Evolutionary conservation across 2,113 vertebrate species (phyloP).

Genomic region (Scartelaos histophorus): DNA sequence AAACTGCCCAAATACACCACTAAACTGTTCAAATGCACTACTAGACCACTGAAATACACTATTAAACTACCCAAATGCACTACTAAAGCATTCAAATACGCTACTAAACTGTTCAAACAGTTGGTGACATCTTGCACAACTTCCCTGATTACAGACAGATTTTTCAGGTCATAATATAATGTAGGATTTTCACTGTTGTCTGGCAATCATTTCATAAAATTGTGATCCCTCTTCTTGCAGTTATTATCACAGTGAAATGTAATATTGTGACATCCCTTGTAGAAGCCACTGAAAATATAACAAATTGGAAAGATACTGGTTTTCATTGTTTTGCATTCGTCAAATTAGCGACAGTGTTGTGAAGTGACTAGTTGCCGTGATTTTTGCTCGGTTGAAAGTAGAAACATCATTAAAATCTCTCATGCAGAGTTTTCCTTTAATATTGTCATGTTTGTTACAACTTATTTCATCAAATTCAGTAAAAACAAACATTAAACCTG

Average conservation of each 20-base stretch:
- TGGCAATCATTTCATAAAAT: too few relatives aligned
- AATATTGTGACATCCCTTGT: background rate
- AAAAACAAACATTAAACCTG: background rate
- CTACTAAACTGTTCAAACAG: too few relatives aligned
- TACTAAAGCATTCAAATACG: too few relatives aligned
- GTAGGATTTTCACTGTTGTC: too few relatives aligned
- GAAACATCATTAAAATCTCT: slow-evolving; percentile 25
- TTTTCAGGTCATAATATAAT: too few relatives aligned
- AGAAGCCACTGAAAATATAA: background rate
- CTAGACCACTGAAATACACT: too few relatives aligned
- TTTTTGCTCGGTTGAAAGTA: slow-evolving; percentile 1
- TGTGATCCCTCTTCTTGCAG: too few relatives aligned
- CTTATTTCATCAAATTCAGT: background rate
- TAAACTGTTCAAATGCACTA: too few relatives aligned
- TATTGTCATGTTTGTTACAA: slow-evolving; percentile 12
- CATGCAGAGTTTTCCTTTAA: slow-evolving; percentile 12
- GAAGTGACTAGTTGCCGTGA: background rate
- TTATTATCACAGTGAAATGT: background rate
- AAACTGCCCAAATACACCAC: too few relatives aligned
- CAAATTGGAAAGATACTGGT: background rate
- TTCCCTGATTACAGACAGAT: too few relatives aligned
- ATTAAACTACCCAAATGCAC: too few relatives aligned
- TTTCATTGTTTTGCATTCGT: background rate
- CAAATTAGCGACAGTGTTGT: background rate
- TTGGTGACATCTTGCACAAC: too few relatives aligned